phyloP scores from a whole-genome alignment of 2,888 invertebrate species.

The Chorisops tibialis region DNA sequence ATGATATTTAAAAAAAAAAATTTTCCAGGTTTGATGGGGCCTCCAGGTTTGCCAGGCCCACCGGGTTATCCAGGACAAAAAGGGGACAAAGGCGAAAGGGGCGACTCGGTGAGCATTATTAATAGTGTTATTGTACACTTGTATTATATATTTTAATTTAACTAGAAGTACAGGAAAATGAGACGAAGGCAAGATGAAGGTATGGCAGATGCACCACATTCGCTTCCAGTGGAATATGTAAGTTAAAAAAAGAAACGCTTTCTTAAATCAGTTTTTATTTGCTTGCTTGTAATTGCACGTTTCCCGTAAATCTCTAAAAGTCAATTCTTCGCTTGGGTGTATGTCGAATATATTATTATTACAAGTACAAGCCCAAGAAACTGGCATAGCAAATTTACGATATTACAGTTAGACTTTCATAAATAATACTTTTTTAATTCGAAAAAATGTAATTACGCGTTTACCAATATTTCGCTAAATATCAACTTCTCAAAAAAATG shows the following conservation, averaged over 20 bases:
- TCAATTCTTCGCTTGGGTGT: no score
- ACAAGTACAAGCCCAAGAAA: no score
- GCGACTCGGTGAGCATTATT: slow-evolving; percentile 76
- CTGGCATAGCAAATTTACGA: no score
- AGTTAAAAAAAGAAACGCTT: slow-evolving; percentile 40
- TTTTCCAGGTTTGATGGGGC: slow-evolving; percentile 58
- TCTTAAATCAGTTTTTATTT: no score
- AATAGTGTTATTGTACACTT: background rate
- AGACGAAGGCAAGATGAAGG: slow-evolving; percentile 52
- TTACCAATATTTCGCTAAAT: no score
- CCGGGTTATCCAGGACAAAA: slow-evolving; percentile 85
- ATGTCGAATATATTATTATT: no score
- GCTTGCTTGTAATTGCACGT: background rate
- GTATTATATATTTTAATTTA: slow-evolving; percentile 33
- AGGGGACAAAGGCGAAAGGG: slow-evolving; percentile 89
- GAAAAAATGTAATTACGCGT: no score
- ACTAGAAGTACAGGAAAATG: slow-evolving; percentile 53
- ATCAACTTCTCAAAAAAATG: no score
- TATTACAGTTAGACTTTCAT: no score
- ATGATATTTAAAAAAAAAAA: no score
- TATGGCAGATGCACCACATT: slow-evolving; percentile 52
- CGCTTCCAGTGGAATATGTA: slow-evolving; percentile 52
- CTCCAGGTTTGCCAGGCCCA: slow-evolving; percentile 79
- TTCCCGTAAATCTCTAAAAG: no score
- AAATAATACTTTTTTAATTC: no score